Percentiles rank a stretch among this genome's conserved stretches.
Evolutionary conservation across 2,888 invertebrate genomes (phyloP).

Genomic region (Tenthredo notha): DNA sequence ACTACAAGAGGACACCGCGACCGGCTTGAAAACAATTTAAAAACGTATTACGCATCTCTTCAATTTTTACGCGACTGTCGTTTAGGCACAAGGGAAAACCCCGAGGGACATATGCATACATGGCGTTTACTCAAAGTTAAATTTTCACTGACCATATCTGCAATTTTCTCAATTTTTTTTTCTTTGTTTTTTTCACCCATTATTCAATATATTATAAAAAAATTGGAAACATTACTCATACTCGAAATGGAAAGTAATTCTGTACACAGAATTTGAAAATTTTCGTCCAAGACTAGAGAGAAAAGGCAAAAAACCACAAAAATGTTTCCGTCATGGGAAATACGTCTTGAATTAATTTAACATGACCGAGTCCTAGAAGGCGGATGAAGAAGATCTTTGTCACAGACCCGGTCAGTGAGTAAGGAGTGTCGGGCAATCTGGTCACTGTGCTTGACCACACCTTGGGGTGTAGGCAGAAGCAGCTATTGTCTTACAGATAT

Average conservation of each 20-base stretch:
- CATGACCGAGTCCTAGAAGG: background rate
- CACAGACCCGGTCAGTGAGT: slow-evolving; percentile 37
- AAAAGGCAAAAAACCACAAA: background rate
- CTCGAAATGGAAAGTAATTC: too few species aligned
- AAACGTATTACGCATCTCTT: slow-evolving; percentile 19
- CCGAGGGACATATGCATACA: background rate
- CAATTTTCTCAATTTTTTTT: background rate
- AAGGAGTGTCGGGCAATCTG: slow-evolving; percentile 33
- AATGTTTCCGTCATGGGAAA: background rate
- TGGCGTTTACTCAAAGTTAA: background rate
- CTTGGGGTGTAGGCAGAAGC: slow-evolving; percentile 49
- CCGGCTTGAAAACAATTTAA: slow-evolving; percentile 17
- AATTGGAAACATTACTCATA: too few species aligned
- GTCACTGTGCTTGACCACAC: slow-evolving; percentile 46
- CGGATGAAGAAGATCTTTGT: slow-evolving; percentile 28
- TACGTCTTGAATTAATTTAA: slow-evolving; percentile 21
- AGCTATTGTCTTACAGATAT: slow-evolving; percentile 42
- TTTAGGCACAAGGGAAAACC: background rate
- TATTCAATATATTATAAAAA: background rate
- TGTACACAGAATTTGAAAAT: background rate
- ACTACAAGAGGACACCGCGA: slow-evolving; percentile 8
- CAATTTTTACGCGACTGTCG: background rate
- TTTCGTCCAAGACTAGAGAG: background rate
- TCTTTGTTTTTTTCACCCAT: background rate
- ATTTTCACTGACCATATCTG: background rate